Conservation (phyloP, 2,113 vertebrate species). For the Nycticebus coucang region DNA sequence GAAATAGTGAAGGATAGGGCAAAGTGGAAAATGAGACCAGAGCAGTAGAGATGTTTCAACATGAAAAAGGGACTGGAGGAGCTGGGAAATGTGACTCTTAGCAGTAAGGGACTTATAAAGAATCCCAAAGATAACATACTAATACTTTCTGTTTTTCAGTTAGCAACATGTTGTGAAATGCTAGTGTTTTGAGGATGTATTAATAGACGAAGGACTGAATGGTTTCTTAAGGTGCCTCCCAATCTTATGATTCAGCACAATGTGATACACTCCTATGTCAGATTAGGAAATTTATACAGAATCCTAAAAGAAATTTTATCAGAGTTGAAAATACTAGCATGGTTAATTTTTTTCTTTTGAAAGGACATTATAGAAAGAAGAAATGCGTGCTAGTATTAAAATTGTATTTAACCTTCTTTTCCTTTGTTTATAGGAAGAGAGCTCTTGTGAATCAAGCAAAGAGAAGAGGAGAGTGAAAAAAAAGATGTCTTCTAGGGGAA, state of each 20-base stretch:
- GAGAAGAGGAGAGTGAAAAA: constrained; percentile 81
- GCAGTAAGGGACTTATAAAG: not conserved
- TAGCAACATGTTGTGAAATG: not conserved
- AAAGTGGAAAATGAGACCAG: not conserved
- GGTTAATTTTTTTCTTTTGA: not conserved
- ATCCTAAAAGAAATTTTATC: constrained; percentile 20
- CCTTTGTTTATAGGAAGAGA: constrained; percentile 76
- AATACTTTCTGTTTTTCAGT: not conserved
- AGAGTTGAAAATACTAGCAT: constrained; percentile 36
- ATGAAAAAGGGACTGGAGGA: not conserved
- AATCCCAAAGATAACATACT: not conserved
- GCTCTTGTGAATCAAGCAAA: constrained; percentile 68
- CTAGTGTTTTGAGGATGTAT: not conserved
- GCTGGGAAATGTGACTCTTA: not conserved
- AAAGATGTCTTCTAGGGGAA: constrained; percentile 75
- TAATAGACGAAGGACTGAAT: not conserved
- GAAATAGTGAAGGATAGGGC: not conserved
- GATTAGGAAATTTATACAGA: constrained; percentile 13
- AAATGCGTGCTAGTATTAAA: not conserved
- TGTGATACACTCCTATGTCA: not conserved
- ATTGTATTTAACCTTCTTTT: not conserved
- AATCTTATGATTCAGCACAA: not conserved
- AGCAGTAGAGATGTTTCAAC: not conserved
- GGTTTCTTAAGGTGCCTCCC: not conserved
- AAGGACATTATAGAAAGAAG: constrained; percentile 2